phyloP scores from a whole-genome alignment of 2,888 invertebrate species.

The Gymnosoma rotundatum region DNA sequence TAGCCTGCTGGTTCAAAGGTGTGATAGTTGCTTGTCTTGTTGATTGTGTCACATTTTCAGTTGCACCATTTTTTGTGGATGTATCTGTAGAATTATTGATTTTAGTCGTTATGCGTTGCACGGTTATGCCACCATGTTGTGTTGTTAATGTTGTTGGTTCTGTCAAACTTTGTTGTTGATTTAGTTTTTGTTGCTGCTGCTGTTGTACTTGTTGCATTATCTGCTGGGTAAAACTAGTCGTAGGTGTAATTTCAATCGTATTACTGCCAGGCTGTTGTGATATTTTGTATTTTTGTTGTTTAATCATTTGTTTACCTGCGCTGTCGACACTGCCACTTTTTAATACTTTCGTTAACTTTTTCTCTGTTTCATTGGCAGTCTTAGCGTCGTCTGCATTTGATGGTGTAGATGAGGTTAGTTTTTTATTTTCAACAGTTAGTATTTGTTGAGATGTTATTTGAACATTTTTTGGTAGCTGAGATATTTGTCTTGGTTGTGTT shows the following conservation, averaged over 20 bases:
- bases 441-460: constrained; percentile 73
- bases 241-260: constrained; percentile 73
- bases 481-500: constrained; percentile 41
- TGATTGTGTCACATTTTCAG: constrained; percentile 42
- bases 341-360: constrained; percentile 19
- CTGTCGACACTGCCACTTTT: not conserved
- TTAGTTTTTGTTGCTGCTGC: constrained; percentile 71
- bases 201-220: constrained; percentile 73
- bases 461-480: constrained; percentile 52
- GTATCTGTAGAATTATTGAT: constrained; percentile 46
- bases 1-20: constrained; percentile 63
- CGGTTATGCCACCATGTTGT: constrained; percentile 73
- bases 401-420: not conserved
- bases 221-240: constrained; percentile 75
- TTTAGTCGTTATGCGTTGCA: constrained; percentile 77
- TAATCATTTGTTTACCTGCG: constrained; percentile 1
- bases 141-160: constrained; percentile 69
- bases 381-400: constrained; percentile 9
- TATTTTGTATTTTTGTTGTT: constrained; percentile 73
- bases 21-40: constrained; percentile 74
- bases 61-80: constrained; percentile 58
- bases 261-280: constrained; percentile 71
- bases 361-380: constrained; percentile 72
- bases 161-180: constrained; percentile 63
- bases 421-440: constrained; percentile 54